Evolutionary conservation across 1,140 invertebrate species (phyloP).

Genomic region (Scaptodrosophila lebanonensis): DNA sequence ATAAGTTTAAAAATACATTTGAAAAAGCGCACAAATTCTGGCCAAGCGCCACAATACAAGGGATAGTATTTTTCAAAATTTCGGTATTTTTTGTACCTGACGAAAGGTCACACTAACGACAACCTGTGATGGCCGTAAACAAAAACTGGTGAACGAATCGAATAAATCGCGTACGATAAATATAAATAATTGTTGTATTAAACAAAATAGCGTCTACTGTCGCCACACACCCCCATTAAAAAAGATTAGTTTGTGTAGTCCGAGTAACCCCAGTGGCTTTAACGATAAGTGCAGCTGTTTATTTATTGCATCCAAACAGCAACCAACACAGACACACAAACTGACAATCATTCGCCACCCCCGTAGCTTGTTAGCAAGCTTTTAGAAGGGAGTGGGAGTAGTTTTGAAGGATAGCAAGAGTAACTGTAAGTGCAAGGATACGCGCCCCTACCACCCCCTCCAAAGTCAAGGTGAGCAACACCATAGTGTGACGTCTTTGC

Average conservation of each 20-base stretch:
- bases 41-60: no score
- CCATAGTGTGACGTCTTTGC: slow-evolving; percentile 35
- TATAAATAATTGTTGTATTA: no score
- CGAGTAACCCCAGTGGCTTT: slow-evolving; percentile 22
- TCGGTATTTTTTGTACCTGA: no score
- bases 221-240: no score
- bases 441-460: slow-evolving; percentile 18
- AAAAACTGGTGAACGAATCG: no score
- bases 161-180: no score
- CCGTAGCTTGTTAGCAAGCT: neutral
- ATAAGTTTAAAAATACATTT: no score
- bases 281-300: slow-evolving; percentile 39
- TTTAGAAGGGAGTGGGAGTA: slow-evolving; percentile 23
- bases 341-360: neutral
- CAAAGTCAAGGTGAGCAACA: slow-evolving; percentile 49
- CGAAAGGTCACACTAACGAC: no score
- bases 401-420: slow-evolving; percentile 25
- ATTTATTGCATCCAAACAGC: slow-evolving; percentile 50
- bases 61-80: no score
- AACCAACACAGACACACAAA: slow-evolving; percentile 7
- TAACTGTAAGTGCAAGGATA: slow-evolving; percentile 49
- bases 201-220: no score
- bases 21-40: no score
- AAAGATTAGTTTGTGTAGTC: slow-evolving; percentile 24
- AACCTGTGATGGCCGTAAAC: no score